phyloP scores from a whole-genome alignment of 2,888 invertebrate genomes.

The Tromatobia lineatoria region DNA sequence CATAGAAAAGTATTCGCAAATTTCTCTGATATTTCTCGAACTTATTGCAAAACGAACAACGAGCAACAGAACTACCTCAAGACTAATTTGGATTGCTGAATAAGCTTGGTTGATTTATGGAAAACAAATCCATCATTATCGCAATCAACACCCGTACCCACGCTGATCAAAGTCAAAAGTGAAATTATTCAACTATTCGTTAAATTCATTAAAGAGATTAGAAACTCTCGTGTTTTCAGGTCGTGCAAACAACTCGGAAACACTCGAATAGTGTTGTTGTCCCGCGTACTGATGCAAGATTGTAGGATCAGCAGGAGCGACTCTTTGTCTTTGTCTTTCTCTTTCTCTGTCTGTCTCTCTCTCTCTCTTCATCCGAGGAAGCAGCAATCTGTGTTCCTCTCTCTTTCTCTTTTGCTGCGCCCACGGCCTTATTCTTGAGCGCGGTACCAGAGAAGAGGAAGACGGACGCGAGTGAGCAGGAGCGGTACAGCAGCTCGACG shows the following conservation, averaged over 20 bases:
- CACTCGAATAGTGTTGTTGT: slow-evolving; percentile 37
- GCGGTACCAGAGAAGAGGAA: slow-evolving; percentile 60
- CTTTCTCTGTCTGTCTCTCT: not conserved
- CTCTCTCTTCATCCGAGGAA: slow-evolving; percentile 36
- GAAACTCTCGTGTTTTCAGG: slow-evolving; percentile 52
- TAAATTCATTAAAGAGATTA: slow-evolving; percentile 43
- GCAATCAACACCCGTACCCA: too few relatives aligned
- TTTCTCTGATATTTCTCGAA: too few relatives aligned
- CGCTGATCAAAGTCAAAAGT: not conserved
- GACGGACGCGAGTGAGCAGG: slow-evolving; percentile 62
- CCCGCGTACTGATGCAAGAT: slow-evolving; percentile 47
- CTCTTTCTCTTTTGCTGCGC: slow-evolving; percentile 39
- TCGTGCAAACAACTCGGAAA: slow-evolving; percentile 44
- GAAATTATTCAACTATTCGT: not conserved
- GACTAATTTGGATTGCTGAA: too few relatives aligned
- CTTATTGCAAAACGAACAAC: too few relatives aligned
- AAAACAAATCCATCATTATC: too few relatives aligned
- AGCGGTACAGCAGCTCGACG: slow-evolving; percentile 77
- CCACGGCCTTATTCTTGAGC: slow-evolving; percentile 82
- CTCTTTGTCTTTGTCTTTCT: not conserved
- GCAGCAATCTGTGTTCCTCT: not conserved
- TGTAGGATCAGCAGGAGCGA: slow-evolving; percentile 14
- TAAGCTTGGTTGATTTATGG: too few relatives aligned
- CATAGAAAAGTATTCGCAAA: too few relatives aligned
- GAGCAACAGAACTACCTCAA: too few relatives aligned